Conservation (phyloP, 2,888 invertebrate species). For the Lampropteryx suffumata region DNA sequence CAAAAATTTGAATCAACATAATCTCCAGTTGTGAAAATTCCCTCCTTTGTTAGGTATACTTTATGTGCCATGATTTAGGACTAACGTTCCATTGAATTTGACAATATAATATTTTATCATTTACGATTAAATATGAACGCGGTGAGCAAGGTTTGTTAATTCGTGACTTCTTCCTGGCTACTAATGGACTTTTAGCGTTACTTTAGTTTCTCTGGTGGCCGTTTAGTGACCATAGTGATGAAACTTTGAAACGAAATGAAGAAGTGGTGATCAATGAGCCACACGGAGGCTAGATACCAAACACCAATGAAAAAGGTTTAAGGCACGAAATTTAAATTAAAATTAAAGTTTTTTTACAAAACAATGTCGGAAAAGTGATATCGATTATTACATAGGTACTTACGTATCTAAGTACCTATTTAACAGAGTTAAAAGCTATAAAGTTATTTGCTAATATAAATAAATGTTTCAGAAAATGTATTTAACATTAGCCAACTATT, state of each 20-base stretch:
- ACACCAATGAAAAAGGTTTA: no score
- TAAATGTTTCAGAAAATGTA: slow-evolving; percentile 72
- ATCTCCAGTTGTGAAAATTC: slow-evolving; percentile 78
- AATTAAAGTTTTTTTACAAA: not conserved
- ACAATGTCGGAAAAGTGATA: slow-evolving; percentile 6
- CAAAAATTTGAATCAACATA: slow-evolving; percentile 48
- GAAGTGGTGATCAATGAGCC: no score
- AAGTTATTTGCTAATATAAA: slow-evolving; percentile 37
- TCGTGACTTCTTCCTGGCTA: not conserved
- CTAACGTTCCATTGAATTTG: slow-evolving; percentile 71
- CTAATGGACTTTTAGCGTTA: no score
- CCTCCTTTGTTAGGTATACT: slow-evolving; percentile 79
- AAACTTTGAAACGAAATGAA: no score
- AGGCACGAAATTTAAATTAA: not conserved
- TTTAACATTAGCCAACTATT: slow-evolving; percentile 58
- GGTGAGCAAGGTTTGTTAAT: not conserved
- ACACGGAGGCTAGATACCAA: no score
- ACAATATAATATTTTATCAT: slow-evolving; percentile 72
- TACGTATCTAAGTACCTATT: slow-evolving; percentile 3
- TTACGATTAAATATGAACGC: slow-evolving; percentile 2
- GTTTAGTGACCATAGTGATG: no score
- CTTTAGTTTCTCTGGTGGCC: no score
- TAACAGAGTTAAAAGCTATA: slow-evolving; percentile 13
- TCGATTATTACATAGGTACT: slow-evolving; percentile 6
- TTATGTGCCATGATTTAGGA: slow-evolving; percentile 78